These are phyloP conservation scores for Drosophila pseudotalamancana DNA, from an alignment of 2,888 invertebrate species.

Conservation along the genomic window DNA sequence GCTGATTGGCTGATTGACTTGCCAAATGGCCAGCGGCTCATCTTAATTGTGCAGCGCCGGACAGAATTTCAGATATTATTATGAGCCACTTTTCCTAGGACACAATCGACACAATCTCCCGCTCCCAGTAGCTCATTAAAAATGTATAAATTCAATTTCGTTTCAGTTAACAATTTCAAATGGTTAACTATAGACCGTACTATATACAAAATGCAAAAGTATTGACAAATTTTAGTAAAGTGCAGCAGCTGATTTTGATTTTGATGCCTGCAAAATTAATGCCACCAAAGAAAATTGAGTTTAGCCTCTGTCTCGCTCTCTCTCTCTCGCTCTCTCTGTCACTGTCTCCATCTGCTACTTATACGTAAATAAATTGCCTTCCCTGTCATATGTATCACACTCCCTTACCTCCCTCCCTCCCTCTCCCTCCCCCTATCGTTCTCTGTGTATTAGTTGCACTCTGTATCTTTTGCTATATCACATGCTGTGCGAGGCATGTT, in stretches of 20 bases:
- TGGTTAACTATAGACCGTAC: too few relatives aligned
- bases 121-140: too few relatives aligned
- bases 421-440: background rate
- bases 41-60: constrained; percentile 57
- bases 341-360: background rate
- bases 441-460: background rate
- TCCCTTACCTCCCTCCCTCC: too few relatives aligned
- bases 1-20: constrained; percentile 73
- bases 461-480: constrained; percentile 16
- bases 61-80: constrained; percentile 25
- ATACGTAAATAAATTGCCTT: constrained; percentile 32
- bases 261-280: constrained; percentile 17
- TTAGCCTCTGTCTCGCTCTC: background rate
- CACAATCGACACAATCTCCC: too few relatives aligned
- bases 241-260: background rate
- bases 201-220: too few relatives aligned
- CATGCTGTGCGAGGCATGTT: constrained; percentile 59
- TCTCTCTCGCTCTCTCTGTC: background rate
- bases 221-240: background rate
- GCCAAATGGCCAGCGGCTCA: constrained; percentile 56
- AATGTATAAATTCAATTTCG: too few relatives aligned
- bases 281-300: constrained; percentile 24
- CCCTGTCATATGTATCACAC: constrained; percentile 1
- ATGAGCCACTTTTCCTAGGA: too few relatives aligned
- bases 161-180: too few relatives aligned